Conservation (phyloP, 1,140 invertebrate species). For the Chionoecetes opilio region DNA sequence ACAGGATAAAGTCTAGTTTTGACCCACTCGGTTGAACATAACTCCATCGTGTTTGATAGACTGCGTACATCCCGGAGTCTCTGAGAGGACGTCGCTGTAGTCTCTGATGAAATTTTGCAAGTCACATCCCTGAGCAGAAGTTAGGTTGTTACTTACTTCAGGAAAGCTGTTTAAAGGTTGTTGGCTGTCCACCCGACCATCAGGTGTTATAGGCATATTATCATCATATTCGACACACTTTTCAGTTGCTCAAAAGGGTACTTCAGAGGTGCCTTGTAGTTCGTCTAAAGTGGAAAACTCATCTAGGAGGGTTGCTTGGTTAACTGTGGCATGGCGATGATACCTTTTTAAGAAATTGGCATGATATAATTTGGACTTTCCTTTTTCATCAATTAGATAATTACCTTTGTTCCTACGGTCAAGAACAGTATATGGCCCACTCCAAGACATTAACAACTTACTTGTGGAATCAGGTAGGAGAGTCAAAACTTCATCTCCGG, state of each 20-base stretch:
- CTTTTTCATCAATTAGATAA: slow-evolving; percentile 46
- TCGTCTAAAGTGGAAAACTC: background rate
- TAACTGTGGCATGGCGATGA: background rate
- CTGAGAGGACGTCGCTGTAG: slow-evolving; percentile 34
- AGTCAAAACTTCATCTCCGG: slow-evolving; percentile 59
- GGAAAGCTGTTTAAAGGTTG: background rate
- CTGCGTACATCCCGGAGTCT: background rate
- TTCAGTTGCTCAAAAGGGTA: too few species aligned
- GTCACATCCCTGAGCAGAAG: background rate
- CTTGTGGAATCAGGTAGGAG: slow-evolving; percentile 38
- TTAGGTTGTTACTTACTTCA: background rate
- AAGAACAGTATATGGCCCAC: slow-evolving; percentile 52
- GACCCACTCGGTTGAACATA: background rate
- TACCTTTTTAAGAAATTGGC: slow-evolving; percentile 61
- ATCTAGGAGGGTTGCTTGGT: background rate
- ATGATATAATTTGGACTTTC: slow-evolving; percentile 52
- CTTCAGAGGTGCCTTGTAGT: background rate
- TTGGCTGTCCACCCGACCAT: too few species aligned
- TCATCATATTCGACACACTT: too few species aligned
- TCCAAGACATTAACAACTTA: slow-evolving; percentile 66
- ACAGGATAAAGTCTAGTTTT: slow-evolving; percentile 32
- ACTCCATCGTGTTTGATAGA: background rate
- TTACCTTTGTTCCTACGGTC: slow-evolving; percentile 34
- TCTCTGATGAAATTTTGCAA: background rate
- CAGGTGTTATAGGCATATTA: too few species aligned